Evolutionary conservation across 2,888 invertebrate genomes (phyloP), one percentile per base, ranked within the genome.

Genomic region (Theretra japonica): DNA sequence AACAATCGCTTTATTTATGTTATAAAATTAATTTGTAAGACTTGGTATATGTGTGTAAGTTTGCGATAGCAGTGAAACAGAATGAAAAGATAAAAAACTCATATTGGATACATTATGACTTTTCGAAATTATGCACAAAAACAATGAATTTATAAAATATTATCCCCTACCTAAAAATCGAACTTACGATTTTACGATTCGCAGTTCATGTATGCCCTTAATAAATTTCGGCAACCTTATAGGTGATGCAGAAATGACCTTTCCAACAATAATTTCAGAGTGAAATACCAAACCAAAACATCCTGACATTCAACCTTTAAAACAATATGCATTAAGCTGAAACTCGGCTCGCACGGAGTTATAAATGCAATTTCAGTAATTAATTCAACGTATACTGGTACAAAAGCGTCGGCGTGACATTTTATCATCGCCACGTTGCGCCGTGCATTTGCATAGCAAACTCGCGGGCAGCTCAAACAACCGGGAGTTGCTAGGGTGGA

Each of bases 301-400:
- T 53, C 53, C 53, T 25, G n/a, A 33, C 8, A 21, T 62, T n/a
- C 21, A 62, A 33, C 33, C 33, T 33, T 21, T n/a, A 48, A 41
- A 65, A 65, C 15, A 41, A 65, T 30, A n/a, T 8, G 28, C 33
- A 60, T 33, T 17, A 33, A 60, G 60, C 4, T 33, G 15, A 41
- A 6, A 65, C 41, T 11, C 23, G 17, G n/a, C 21, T 65, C 4
- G 6, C 15, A 33, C 7, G 21, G 21, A 65, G 62, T 21, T 62
- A 62, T 65, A 23, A 53, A 53, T 53, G 48, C 48, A 48, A 41
- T 65, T 60, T 60, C 33, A 60, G 30, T 60, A 65, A 48, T 65
- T 65, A 48, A 65, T 65, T 21, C 65, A 65, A 23, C 15, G 19
- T 62, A 65, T 15, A 48, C 17, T 23, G 15, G 30, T 23, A 48